phyloP scores from a whole-genome alignment of 2,888 invertebrate genomes.

The Volucella bombylans region DNA sequence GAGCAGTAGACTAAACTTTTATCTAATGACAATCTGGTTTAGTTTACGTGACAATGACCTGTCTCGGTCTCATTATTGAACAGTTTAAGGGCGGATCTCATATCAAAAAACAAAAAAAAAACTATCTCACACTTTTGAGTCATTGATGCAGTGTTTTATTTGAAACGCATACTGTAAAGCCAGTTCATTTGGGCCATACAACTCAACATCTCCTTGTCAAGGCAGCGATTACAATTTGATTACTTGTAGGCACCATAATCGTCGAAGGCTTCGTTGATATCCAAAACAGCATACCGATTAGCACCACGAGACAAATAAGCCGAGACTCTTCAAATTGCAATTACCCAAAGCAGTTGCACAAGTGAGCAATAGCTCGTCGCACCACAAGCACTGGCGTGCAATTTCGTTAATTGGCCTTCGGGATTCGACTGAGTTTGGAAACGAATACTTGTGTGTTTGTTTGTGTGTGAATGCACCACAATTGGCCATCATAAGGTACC shows the following conservation, averaged over 20 bases:
- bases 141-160: conserved; percentile 29
- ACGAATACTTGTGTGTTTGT: conserved; percentile 14
- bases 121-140: conserved; percentile 34
- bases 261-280: conserved; percentile 39
- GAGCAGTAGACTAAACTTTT: background rate
- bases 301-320: conserved; percentile 58
- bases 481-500: conserved; percentile 26
- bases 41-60: conserved; percentile 64
- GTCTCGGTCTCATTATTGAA: conserved; percentile 27
- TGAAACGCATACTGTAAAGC: conserved; percentile 33
- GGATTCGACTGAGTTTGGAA: conserved; percentile 45
- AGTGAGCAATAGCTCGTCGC: conserved; percentile 46
- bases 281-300: conserved; percentile 60
- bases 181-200: conserved; percentile 19
- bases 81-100: conserved; percentile 31
- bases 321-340: conserved; percentile 63
- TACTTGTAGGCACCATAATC: conserved; percentile 29
- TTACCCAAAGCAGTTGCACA: conserved; percentile 55
- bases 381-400: conserved; percentile 35
- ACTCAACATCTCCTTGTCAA: conserved; percentile 8
- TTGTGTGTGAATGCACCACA: conserved; percentile 40
- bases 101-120: background rate
- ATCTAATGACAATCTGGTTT: conserved; percentile 24
- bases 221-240: conserved; percentile 37
- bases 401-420: conserved; percentile 73